Conservation (phyloP, 2,888 invertebrate species). For the Tupiocoris notatus region DNA sequence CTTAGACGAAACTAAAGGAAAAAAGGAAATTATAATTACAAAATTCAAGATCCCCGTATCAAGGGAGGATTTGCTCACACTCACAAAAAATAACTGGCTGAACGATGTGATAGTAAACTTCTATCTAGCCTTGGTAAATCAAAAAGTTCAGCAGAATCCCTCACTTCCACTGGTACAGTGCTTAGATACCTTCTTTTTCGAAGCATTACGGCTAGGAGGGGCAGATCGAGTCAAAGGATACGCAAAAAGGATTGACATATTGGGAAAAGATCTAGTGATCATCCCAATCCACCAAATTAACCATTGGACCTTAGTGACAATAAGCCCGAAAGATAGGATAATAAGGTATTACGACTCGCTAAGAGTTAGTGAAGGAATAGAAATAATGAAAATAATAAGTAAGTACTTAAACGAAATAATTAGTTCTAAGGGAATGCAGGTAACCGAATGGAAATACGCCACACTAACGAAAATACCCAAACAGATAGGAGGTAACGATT, state of each 20-base stretch:
- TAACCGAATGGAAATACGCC: neutral
- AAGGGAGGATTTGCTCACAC: no score
- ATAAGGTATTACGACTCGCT: neutral
- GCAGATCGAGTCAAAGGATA: neutral
- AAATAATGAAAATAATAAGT: neutral
- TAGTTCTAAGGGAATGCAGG: neutral
- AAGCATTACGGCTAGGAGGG: no score
- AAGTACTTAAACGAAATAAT: neutral
- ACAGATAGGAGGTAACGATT: neutral
- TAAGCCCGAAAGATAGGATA: neutral
- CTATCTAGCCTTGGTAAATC: no score
- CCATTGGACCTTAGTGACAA: neutral
- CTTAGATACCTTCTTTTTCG: no score
- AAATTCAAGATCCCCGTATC: no score
- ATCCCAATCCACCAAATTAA: neutral
- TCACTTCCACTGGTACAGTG: no score
- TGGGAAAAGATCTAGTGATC: neutral
- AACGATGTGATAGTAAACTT: no score
- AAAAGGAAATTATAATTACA: no score
- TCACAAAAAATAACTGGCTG: no score
- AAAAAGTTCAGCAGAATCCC: no score
- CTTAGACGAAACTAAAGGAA: no score
- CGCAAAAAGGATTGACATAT: neutral
- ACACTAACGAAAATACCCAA: neutral
- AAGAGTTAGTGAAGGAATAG: neutral